phyloP scores from a whole-genome alignment of 2,113 vertebrate species.

The Neotoma lepida region DNA sequence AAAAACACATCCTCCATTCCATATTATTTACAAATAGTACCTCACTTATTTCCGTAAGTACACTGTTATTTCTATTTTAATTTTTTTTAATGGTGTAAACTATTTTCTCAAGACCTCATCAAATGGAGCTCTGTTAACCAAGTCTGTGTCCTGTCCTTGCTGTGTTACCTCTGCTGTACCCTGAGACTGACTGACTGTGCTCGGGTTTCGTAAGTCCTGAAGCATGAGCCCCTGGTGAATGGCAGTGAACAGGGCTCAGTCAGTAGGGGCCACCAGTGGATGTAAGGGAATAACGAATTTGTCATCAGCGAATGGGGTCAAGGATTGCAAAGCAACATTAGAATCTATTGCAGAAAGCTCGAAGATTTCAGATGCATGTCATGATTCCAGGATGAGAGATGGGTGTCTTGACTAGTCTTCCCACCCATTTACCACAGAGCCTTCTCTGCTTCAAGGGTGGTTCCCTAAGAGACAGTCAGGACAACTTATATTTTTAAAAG shows the following conservation, averaged over 20 bases:
- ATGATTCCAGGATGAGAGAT: not conserved
- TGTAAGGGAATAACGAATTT: not conserved
- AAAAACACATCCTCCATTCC: not conserved
- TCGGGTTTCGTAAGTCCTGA: not conserved
- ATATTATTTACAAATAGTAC: not conserved
- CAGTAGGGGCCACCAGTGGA: not conserved
- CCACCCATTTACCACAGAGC: not conserved
- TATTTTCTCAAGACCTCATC: not conserved
- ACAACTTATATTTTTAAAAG: conserved; percentile 39
- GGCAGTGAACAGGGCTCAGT: not conserved
- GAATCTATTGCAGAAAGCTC: not conserved
- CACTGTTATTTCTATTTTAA: conserved; percentile 29
- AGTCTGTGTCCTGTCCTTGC: not conserved
- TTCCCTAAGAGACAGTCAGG: conserved; percentile 6
- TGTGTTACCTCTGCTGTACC: not conserved
- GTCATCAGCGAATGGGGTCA: not conserved
- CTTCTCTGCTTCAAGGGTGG: not conserved
- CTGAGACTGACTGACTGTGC: not conserved
- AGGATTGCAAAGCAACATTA: conserved; percentile 19
- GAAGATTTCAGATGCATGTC: not conserved
- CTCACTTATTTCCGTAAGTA: not conserved
- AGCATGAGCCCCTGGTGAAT: not conserved
- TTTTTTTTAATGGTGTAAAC: not conserved
- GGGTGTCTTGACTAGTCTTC: not conserved
- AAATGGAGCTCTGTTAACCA: not conserved